Evolutionary conservation across 2,888 invertebrate species (phyloP).

Genomic region (Patella pellucida): DNA sequence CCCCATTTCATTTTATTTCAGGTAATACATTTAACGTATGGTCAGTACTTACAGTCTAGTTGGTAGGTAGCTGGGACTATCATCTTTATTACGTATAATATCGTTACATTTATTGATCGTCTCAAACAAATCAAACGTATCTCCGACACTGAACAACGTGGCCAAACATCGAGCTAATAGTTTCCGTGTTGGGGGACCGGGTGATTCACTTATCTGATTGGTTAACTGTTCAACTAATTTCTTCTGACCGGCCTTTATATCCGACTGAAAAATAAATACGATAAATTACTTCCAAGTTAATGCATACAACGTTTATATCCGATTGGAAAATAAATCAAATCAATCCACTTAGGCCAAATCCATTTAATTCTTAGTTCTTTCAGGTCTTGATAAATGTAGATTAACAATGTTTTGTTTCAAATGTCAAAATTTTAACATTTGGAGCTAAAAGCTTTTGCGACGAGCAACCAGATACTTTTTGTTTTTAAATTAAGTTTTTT

Average conservation of each 20-base stretch:
- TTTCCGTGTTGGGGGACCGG: slow-evolving; percentile 93
- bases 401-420: no score
- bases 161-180: slow-evolving; percentile 92
- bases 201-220: slow-evolving; percentile 85
- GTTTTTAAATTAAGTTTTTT: no score
- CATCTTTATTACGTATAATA: slow-evolving; percentile 95
- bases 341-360: no score
- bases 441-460: no score
- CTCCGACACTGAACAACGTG: slow-evolving; percentile 95
- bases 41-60: slow-evolving; percentile 86
- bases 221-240: slow-evolving; percentile 94
- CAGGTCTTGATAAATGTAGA: no score
- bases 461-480: no score
- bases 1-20: no score
- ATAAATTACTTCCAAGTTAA: background rate
- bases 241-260: slow-evolving; percentile 96
- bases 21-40: no score
- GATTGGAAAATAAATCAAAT: no score
- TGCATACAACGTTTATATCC: background rate
- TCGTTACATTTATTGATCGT: slow-evolving; percentile 99
- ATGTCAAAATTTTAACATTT: no score
- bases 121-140: slow-evolving; percentile 95
- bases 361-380: no score
- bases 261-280: slow-evolving; percentile 78
- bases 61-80: slow-evolving; percentile 94